Conservation (phyloP, 1,140 invertebrate genomes). For the Calliopsis andreniformis region DNA sequence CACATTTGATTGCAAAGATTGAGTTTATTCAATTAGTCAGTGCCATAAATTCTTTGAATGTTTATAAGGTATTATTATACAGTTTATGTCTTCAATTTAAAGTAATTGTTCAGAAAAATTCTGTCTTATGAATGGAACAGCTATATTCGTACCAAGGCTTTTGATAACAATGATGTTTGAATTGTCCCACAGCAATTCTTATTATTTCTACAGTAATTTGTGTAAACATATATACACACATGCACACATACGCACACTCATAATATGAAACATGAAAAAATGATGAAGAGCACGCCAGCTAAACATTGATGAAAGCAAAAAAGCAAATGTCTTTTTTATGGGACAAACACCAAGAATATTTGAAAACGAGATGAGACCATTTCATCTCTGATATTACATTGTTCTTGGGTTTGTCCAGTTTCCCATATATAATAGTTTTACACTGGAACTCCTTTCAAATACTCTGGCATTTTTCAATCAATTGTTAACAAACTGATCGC, state of each 20-base stretch:
- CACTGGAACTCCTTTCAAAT: not conserved
- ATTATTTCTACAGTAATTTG: slow-evolving; percentile 10
- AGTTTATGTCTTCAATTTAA: not conserved
- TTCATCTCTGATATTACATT: not conserved
- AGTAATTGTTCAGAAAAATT: not conserved
- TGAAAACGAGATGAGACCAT: not conserved
- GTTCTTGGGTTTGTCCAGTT: not conserved
- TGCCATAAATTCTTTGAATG: too few relatives aligned
- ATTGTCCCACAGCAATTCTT: slow-evolving; percentile 5
- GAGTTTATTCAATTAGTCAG: too few relatives aligned
- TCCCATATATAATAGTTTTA: not conserved
- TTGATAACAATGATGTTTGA: slow-evolving; percentile 10
- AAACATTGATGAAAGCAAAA: slow-evolving; percentile 3
- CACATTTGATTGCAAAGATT: too few relatives aligned
- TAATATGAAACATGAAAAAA: slow-evolving; percentile 38
- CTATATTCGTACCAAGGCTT: slow-evolving; percentile 5
- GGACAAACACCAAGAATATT: not conserved
- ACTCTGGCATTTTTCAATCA: not conserved
- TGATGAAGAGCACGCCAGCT: slow-evolving; percentile 12
- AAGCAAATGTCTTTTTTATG: slow-evolving; percentile 26
- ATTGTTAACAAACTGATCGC: not conserved
- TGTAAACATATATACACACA: slow-evolving; percentile 15
- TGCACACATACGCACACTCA: slow-evolving; percentile 13
- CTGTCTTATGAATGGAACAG: not conserved
- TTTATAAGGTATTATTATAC: too few relatives aligned